Base-by-base conservation (phyloP, 2,797 vertebrate species). In the Micrastur ruficollis region DNA sequence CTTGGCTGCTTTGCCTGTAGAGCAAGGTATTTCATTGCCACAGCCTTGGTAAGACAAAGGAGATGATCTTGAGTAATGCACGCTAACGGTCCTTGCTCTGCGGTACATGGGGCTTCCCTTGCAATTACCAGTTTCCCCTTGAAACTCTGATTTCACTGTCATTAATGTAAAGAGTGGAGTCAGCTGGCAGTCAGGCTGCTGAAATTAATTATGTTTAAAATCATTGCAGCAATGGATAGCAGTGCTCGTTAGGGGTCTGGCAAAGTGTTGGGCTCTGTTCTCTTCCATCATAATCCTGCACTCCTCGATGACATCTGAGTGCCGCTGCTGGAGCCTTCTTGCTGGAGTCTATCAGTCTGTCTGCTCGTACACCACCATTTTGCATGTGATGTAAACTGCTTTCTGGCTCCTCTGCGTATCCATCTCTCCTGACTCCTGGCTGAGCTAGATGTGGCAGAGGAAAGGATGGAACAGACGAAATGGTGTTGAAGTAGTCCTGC, bases 61-160 rank as follows among this genome's bases (percentile, higher is more conserved):
- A 71, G 40, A 7, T 25, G 44, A 12, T 65, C 11, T 20, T 59
- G 71, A 40, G 36, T 38, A 88, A 46, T 0, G 2, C 22, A 11
- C 1, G 2, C 7, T 20, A 6, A 13, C 3, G 8, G 5, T n/a
- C 40, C 58, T 75, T 1, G 0, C 68, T 34, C 52, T 61, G 59
- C 2, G 1, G 19, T 27, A 1, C 4, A 16, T 20, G 56, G 26
- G 68, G 42, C 78, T 86, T 82, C 44, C 59, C 83, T 68, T 2
- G 1, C 29, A 1, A 3, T 15, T 50, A 6, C 42, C 49, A 34
- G 1, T 6, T 53, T 81, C 70, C 65, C 68, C 62, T 79, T 68
- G 80, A 81, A 91, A 81, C 38, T 46, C 73, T 1, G 3, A 34
- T 84, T 90, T 86, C 49, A 21, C 26, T 74, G 59, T 50, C 38